Evolutionary conservation across 2,113 vertebrate species (phyloP).

Genomic region (Xyliphius kryptos): DNA sequence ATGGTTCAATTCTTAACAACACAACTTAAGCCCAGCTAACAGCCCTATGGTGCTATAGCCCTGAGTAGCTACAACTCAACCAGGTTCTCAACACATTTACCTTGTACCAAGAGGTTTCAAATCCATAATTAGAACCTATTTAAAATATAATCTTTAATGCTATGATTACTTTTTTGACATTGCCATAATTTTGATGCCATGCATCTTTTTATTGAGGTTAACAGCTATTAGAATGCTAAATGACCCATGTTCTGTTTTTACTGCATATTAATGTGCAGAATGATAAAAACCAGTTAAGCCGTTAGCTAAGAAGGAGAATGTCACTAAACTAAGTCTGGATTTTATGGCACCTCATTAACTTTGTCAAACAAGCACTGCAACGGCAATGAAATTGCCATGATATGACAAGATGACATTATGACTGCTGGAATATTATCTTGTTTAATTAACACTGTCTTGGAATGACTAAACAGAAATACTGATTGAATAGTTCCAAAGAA

Average conservation of each 20-base stretch:
- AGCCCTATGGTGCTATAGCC: neutral
- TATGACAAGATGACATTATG: neutral
- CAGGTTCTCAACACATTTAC: neutral
- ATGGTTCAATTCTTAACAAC: neutral
- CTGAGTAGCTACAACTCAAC: neutral
- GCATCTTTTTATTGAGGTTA: neutral
- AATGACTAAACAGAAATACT: neutral
- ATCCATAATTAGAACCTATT: neutral
- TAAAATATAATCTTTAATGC: neutral
- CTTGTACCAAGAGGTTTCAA: neutral
- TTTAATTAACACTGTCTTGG: constrained; percentile 6
- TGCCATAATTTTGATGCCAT: constrained; percentile 2
- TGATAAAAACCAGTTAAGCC: constrained; percentile 3
- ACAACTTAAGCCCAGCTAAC: constrained; percentile 19
- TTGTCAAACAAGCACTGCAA: constrained; percentile 8
- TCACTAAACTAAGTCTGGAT: constrained; percentile 17
- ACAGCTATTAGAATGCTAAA: neutral
- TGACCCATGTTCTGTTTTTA: constrained; percentile 10
- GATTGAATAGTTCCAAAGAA: constrained; percentile 1
- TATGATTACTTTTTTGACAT: neutral
- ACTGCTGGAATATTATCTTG: neutral
- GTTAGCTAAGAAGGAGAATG: constrained; percentile 7
- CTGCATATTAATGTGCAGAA: neutral
- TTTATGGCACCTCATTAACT: constrained; percentile 28
- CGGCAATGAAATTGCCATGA: constrained; percentile 13